A percentile compares a stretch with the other conserved stretches of the same genome.
Evolutionary conservation across 2,888 invertebrate genomes (phyloP).

Genomic region (Lampropteryx suffumata): DNA sequence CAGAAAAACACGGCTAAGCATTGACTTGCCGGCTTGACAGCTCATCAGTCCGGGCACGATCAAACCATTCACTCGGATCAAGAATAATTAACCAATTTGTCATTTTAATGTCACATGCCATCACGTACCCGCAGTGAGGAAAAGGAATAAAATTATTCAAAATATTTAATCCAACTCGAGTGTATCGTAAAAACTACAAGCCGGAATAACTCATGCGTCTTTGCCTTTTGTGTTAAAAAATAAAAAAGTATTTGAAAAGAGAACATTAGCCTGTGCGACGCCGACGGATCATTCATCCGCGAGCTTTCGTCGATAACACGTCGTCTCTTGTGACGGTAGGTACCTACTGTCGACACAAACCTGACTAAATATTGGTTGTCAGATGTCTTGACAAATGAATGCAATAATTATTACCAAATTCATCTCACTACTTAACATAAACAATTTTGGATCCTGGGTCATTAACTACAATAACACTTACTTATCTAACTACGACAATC

Average conservation of each 20-base stretch:
- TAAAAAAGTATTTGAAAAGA: constrained; percentile 69
- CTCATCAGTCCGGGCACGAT: constrained; percentile 61
- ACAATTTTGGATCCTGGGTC: too few relatives aligned
- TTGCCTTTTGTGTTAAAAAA: constrained; percentile 75
- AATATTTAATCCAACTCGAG: constrained; percentile 75
- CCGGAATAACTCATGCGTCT: constrained; percentile 76
- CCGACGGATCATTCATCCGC: constrained; percentile 75
- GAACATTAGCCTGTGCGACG: constrained; percentile 72
- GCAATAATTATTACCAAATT: too few relatives aligned
- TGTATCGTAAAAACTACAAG: constrained; percentile 79
- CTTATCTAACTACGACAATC: too few relatives aligned
- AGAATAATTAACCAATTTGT: constrained; percentile 82
- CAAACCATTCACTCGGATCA: constrained; percentile 74
- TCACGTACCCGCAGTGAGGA: constrained; percentile 64
- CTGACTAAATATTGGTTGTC: too few relatives aligned
- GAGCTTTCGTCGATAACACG: constrained; percentile 67
- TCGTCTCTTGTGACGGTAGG: constrained; percentile 47
- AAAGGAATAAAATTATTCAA: constrained; percentile 70
- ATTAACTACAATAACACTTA: too few relatives aligned
- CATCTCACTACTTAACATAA: too few relatives aligned
- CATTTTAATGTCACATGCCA: constrained; percentile 83
- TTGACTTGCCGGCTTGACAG: constrained; percentile 57
- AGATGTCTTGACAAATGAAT: too few relatives aligned
- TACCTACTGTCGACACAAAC: too few relatives aligned
- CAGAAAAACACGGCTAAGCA: constrained; percentile 46